Conservation (phyloP, 2,113 vertebrate genomes). For the Sebastes schlegelii region DNA sequence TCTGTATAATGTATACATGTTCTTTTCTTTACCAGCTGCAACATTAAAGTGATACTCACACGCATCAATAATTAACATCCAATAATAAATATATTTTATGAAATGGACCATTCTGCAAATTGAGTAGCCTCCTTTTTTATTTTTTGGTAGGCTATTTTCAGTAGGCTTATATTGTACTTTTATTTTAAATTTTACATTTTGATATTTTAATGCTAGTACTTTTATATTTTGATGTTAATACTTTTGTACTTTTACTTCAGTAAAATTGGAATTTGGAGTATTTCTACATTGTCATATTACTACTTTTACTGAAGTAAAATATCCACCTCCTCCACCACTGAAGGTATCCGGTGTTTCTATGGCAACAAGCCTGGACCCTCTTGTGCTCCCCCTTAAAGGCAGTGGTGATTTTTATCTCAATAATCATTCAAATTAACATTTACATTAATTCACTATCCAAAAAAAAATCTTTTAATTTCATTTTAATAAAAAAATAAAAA, state of each 20-base stretch:
- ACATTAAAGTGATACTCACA: too few relatives aligned
- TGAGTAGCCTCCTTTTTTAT: too few relatives aligned
- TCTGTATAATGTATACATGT: too few relatives aligned
- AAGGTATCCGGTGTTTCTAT: not conserved
- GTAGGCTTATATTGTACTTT: too few relatives aligned
- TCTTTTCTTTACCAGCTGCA: too few relatives aligned
- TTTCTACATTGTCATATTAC: not conserved
- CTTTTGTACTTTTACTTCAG: not conserved
- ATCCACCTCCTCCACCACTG: not conserved
- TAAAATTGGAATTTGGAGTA: not conserved
- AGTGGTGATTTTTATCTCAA: not conserved
- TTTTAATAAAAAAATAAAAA: not conserved
- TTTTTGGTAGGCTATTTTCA: not conserved
- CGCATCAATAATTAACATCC: too few relatives aligned
- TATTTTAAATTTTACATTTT: too few relatives aligned
- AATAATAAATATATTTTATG: not conserved
- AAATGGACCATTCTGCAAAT: not conserved
- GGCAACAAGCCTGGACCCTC: slow-evolving; percentile 4
- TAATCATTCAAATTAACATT: too few relatives aligned
- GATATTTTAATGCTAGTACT: too few relatives aligned
- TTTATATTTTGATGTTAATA: not conserved
- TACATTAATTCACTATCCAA: not conserved
- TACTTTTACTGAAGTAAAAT: not conserved
- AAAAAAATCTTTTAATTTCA: not conserved
- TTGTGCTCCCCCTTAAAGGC: not conserved